phyloP scores from a whole-genome alignment of 1,140 invertebrate genomes.

The Harpegnathos saltator region DNA sequence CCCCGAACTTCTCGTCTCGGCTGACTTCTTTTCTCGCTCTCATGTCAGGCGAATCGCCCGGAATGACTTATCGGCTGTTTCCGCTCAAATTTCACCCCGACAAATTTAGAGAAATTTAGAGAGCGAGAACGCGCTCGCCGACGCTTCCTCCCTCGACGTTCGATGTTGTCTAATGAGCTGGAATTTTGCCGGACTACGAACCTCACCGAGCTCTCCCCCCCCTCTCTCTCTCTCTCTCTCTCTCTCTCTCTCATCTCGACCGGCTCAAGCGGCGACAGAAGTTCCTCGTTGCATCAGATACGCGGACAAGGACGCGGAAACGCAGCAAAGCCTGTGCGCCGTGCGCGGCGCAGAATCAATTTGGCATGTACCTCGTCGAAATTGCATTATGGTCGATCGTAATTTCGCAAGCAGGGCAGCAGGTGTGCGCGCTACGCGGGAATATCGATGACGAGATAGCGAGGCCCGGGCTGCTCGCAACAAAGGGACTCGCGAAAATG shows the following conservation, averaged over 20 bases:
- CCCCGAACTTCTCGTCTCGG: no score
- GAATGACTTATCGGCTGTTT: no score
- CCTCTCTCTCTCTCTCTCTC: no score
- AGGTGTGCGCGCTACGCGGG: conserved; percentile 69
- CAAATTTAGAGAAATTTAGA: no score
- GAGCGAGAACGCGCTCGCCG: no score
- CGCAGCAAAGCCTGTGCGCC: conserved; percentile 19
- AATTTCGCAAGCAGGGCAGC: conserved; percentile 78
- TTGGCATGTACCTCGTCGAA: conserved; percentile 67
- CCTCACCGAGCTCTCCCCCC: no score
- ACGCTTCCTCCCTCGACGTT: background rate
- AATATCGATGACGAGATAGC: conserved; percentile 71
- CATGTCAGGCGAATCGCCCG: no score
- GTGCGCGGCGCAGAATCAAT: conserved; percentile 66
- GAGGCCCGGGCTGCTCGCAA: conserved; percentile 19
- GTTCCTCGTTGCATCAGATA: conserved; percentile 6
- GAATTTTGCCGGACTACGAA: background rate
- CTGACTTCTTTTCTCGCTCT: no score
- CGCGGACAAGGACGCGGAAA: conserved; percentile 15
- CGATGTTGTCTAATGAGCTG: background rate
- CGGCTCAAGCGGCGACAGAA: background rate
- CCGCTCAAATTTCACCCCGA: no score
- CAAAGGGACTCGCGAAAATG: conserved; percentile 50
- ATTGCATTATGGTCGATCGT: conserved; percentile 77
- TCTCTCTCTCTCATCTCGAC: no score